phyloP scores from a whole-genome alignment of 2,797 vertebrate genomes.

The Danio jaintianensis region DNA sequence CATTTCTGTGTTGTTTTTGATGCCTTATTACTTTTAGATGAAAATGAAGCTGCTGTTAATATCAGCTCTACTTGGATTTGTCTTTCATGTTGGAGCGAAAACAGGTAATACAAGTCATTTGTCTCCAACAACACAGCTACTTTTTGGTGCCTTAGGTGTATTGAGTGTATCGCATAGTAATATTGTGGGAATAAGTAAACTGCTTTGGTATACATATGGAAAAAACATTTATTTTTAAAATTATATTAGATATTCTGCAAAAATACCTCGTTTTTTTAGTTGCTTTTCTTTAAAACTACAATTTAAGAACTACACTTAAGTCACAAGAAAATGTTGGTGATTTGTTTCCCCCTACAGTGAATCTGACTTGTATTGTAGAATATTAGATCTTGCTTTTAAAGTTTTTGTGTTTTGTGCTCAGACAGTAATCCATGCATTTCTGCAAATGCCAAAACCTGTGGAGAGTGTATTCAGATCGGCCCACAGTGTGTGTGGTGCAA shows the following conservation, averaged over 20 bases:
- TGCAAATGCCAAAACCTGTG: slow-evolving; percentile 93
- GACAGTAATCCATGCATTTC: slow-evolving; percentile 91
- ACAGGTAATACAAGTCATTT: slow-evolving; percentile 28
- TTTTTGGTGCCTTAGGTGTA: slow-evolving; percentile 1
- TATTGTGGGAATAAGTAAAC: neutral
- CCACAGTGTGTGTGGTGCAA: slow-evolving; percentile 94
- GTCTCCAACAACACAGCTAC: neutral
- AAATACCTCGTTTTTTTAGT: neutral
- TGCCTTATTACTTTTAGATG: slow-evolving; percentile 33
- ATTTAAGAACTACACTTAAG: neutral
- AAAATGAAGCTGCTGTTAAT: slow-evolving; percentile 26
- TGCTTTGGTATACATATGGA: neutral
- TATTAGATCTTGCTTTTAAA: slow-evolving; percentile 2
- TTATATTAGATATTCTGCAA: neutral
- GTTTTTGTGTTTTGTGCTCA: neutral
- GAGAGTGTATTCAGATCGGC: slow-evolving; percentile 93
- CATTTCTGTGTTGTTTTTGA: neutral
- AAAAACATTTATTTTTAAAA: neutral
- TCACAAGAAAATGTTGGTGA: neutral
- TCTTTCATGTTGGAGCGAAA: slow-evolving; percentile 16
- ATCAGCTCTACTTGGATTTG: slow-evolving; percentile 15
- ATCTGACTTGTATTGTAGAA: neutral
- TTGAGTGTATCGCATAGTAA: neutral
- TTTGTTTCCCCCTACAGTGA: neutral
- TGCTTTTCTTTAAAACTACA: neutral